These are phyloP conservation scores for Galerucella pusilla DNA, from an alignment of 2,888 invertebrate genomes.

Conservation along the genomic window DNA sequence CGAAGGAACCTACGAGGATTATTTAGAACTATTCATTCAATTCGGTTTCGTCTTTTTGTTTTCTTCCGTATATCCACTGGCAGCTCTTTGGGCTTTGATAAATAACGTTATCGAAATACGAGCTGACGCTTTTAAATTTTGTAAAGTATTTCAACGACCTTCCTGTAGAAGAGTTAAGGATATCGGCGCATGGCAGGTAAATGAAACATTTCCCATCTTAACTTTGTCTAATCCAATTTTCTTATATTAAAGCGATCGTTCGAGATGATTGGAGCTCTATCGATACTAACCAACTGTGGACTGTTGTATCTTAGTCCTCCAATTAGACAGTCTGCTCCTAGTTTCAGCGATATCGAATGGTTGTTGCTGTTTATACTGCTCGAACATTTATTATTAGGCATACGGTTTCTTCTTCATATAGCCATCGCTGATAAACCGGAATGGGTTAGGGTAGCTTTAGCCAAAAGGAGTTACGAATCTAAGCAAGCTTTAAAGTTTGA, in stretches of 20 bases:
- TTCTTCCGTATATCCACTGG: slow-evolving; percentile 81
- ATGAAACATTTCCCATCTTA: slow-evolving; percentile 32
- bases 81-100: slow-evolving; percentile 78
- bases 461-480: slow-evolving; percentile 72
- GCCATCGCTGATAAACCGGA: slow-evolving; percentile 78
- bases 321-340: slow-evolving; percentile 63
- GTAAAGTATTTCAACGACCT: slow-evolving; percentile 76
- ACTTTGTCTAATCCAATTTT: neutral
- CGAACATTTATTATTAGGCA: slow-evolving; percentile 75
- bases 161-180: slow-evolving; percentile 74
- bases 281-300: slow-evolving; percentile 81
- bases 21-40: slow-evolving; percentile 82
- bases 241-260: slow-evolving; percentile 69
- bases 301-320: slow-evolving; percentile 76
- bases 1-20: slow-evolving; percentile 81
- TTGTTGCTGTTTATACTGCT: slow-evolving; percentile 74
- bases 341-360: slow-evolving; percentile 64
- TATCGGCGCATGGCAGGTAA: slow-evolving; percentile 83
- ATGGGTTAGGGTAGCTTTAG: slow-evolving; percentile 73
- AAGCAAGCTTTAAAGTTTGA: slow-evolving; percentile 73
- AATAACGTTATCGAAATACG: slow-evolving; percentile 82
- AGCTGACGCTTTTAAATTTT: slow-evolving; percentile 80
- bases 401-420: slow-evolving; percentile 74
- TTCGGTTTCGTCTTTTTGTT: slow-evolving; percentile 84
- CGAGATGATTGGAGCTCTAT: slow-evolving; percentile 75